phyloP scores from a whole-genome alignment of 2,797 vertebrate species.

The Pantherophis vulpinus region DNA sequence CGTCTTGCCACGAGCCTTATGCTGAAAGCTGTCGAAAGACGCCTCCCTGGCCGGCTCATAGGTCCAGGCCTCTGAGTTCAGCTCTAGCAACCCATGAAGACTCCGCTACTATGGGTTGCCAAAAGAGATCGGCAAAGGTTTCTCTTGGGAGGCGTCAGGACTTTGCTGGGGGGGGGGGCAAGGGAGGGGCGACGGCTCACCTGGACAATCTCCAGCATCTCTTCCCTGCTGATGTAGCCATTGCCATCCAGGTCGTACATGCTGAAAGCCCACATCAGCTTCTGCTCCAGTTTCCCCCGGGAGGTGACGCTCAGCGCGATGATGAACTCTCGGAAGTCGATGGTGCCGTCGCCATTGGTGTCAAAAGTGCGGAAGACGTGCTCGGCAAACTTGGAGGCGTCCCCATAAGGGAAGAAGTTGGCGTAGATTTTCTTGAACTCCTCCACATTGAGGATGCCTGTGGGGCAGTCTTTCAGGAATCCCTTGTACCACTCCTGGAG shows the following conservation, averaged over 20 bases:
- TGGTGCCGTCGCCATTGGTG: slow-evolving; percentile 82
- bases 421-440: slow-evolving; percentile 84
- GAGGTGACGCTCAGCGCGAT: slow-evolving; percentile 81
- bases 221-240: slow-evolving; percentile 80
- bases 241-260: slow-evolving; percentile 83
- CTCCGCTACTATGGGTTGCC: background rate
- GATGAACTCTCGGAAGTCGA: slow-evolving; percentile 83
- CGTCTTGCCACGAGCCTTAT: background rate
- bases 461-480: slow-evolving; percentile 82
- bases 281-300: slow-evolving; percentile 79
- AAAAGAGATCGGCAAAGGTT: background rate
- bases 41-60: background rate
- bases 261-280: slow-evolving; percentile 84
- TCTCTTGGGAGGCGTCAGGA: background rate
- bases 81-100: background rate
- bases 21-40: background rate
- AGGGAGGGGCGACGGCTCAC: slow-evolving; percentile 42
- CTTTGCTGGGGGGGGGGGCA: background rate
- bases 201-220: slow-evolving; percentile 84
- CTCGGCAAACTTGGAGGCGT: slow-evolving; percentile 80
- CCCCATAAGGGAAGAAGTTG: slow-evolving; percentile 81
- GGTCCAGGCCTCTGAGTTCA: background rate
- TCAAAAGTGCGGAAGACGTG: slow-evolving; percentile 86
- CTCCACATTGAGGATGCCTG: slow-evolving; percentile 78
- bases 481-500: slow-evolving; percentile 83